phyloP scores from a whole-genome alignment of 2,888 invertebrate genomes.

The Andricus curvator region DNA sequence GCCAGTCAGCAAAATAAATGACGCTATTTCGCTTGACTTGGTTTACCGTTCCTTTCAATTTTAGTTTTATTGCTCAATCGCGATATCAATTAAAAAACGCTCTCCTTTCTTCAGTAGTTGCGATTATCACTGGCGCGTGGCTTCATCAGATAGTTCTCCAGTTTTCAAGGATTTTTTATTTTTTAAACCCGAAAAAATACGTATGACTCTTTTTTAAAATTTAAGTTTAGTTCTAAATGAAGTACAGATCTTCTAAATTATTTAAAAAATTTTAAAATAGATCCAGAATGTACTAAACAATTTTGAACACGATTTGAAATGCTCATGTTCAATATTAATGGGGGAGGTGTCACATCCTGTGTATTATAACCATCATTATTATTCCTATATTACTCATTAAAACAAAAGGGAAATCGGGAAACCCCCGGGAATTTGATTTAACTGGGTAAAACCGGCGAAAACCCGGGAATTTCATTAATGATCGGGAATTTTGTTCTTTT shows the following conservation, averaged over 20 bases:
- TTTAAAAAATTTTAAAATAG: too few relatives aligned
- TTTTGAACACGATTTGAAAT: not conserved
- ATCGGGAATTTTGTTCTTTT: too few relatives aligned
- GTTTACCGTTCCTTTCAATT: slow-evolving; percentile 49
- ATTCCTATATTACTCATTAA: too few relatives aligned
- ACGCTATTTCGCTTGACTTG: slow-evolving; percentile 38
- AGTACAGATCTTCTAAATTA: not conserved
- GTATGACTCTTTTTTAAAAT: too few relatives aligned
- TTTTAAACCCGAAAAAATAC: not conserved
- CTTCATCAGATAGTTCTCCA: slow-evolving; percentile 19
- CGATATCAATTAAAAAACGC: slow-evolving; percentile 61
- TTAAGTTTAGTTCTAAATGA: too few relatives aligned
- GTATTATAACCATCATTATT: not conserved
- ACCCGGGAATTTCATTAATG: too few relatives aligned
- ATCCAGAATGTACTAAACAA: too few relatives aligned
- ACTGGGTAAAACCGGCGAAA: too few relatives aligned
- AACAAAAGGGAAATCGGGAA: too few relatives aligned
- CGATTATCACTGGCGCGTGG: slow-evolving; percentile 16
- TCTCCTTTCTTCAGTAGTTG: slow-evolving; percentile 59
- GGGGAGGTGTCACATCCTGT: not conserved
- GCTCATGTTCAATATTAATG: not conserved
- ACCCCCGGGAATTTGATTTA: too few relatives aligned
- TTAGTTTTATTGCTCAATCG: slow-evolving; percentile 63
- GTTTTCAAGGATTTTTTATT: not conserved
- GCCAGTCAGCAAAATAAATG: slow-evolving; percentile 39